phyloP scores from a whole-genome alignment of 2,797 vertebrate species.

The Pangasius macronema region DNA sequence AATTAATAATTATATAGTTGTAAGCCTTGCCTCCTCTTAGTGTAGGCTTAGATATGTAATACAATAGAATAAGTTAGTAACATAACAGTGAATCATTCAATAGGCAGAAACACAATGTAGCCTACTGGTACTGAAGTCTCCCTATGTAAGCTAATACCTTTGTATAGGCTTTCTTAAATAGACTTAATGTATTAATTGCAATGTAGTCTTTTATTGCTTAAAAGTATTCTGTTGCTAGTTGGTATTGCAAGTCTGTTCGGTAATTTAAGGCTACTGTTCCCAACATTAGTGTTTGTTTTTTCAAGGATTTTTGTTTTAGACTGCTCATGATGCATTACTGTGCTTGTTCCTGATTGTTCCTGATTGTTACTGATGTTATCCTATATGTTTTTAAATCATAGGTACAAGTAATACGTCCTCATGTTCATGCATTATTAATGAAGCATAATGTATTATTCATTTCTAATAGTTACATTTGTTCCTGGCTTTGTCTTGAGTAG shows the following conservation, averaged over 20 bases:
- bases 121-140: background rate
- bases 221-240: background rate
- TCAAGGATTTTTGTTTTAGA: background rate
- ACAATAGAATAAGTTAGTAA: background rate
- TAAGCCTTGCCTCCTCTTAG: background rate
- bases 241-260: background rate
- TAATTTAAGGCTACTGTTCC: background rate
- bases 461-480: conserved; percentile 4
- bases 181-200: background rate
- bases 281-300: background rate
- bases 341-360: background rate
- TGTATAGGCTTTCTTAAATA: background rate
- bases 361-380: background rate
- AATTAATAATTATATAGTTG: background rate
- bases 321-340: background rate
- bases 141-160: background rate
- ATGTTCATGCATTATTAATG: background rate
- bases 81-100: background rate
- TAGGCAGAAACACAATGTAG: background rate
- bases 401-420: background rate
- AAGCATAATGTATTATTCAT: background rate
- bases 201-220: background rate
- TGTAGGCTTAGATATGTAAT: background rate
- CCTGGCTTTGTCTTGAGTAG: background rate
- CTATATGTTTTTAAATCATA: background rate